phyloP scores from a whole-genome alignment of 2,797 vertebrate genomes.

The Sebastes hubbsi region DNA sequence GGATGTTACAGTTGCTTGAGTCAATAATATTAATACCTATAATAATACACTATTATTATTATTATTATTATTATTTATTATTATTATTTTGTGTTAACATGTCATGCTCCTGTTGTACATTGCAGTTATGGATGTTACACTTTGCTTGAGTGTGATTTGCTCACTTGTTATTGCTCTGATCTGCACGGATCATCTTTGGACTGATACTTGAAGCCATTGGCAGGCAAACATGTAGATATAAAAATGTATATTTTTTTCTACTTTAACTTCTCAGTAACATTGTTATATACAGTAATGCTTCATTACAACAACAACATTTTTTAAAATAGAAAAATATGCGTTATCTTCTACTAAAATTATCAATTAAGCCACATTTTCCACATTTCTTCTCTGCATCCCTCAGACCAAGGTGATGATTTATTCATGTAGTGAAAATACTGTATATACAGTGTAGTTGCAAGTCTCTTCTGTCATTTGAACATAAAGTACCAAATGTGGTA shows the following conservation, averaged over 20 bases:
- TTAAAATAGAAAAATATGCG: not conserved
- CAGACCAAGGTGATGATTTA: not conserved
- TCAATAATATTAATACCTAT: not conserved
- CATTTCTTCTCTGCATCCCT: not conserved
- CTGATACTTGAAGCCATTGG: not conserved
- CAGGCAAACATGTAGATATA: not conserved
- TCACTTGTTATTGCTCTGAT: not conserved
- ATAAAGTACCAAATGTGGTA: slow-evolving; percentile 32
- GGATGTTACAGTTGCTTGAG: not conserved
- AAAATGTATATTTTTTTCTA: not conserved
- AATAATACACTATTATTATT: not conserved
- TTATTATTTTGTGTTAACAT: not conserved
- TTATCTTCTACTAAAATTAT: not conserved
- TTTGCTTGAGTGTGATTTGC: not conserved
- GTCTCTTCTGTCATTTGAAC: not conserved
- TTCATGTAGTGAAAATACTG: not conserved
- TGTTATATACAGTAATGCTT: not conserved
- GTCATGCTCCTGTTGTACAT: not conserved
- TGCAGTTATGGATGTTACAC: not conserved
- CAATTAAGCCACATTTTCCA: not conserved
- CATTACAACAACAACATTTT: not conserved
- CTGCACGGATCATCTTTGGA: slow-evolving; percentile 6
- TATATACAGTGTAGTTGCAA: not conserved
- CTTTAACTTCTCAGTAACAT: not conserved
- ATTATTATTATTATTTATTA: not conserved